Base-by-base conservation (phyloP, 53 echinoderm and acorn worm species). In the Temnopleurus reevesii region DNA sequence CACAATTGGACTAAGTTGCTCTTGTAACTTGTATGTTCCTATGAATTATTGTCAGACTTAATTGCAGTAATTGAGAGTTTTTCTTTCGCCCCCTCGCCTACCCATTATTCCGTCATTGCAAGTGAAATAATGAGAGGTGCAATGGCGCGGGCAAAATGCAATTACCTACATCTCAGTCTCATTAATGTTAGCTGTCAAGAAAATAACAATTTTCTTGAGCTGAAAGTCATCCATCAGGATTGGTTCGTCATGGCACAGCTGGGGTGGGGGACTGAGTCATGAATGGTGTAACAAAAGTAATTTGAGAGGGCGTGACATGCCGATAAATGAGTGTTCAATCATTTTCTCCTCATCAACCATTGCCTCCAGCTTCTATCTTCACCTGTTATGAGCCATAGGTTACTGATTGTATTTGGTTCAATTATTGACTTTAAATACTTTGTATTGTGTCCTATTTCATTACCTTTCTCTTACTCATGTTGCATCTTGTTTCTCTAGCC, bases 81-180 rank as follows among this genome's bases (percentile, higher is more conserved):
- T n/a, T n/a, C n/a, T n/a, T n/a, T n/a, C n/a, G n/a, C n/a, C n/a
- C n/a, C n/a, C 53, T 53, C 24, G 6, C 24, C 24, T 25, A 60
- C 24, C 24, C 24, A 23, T 60, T 60, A 19, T 19, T 21, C 61
- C 24, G 12, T 21, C 24, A 19, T 8, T 60, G 17, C 53, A 53
- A 17, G 17, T 53, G 53, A 12, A 12, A 12, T 9, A 53, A 53
- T 53, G 53, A 53, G 31, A 34, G 36, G 38, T 71, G 71, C 63
- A 71, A 17, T 71, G 36, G 41, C 36, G 71, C 71, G 36, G 71
- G 71, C n/a, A 71, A 71, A 71, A 38, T 71, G 71, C n/a, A 71
- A 71, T 71, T 38, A 71, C 23, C n/a, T n/a, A 21, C 23, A 19
- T 71, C 71, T 18, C 71, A 38, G 28, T 19, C 38, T 71, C 71